These are phyloP conservation scores for Dissostichus mawsoni DNA, from an alignment of 2,113 vertebrate genomes.

Conservation along the genomic window DNA sequence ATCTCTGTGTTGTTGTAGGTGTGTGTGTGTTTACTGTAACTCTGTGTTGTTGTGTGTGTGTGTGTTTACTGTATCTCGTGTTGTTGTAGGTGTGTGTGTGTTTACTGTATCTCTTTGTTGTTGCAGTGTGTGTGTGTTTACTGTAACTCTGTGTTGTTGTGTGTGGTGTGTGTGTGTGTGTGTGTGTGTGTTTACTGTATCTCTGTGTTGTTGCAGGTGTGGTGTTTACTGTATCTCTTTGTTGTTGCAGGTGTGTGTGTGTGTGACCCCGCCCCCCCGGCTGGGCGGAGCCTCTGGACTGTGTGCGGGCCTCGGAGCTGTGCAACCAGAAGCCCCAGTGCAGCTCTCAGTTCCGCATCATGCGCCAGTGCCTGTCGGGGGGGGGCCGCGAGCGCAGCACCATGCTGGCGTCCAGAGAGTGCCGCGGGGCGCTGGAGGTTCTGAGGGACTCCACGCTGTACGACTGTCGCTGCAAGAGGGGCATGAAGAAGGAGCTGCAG, in stretches of 20 bases:
- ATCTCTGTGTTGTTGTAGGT: slow-evolving; percentile 69
- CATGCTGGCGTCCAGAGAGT: slow-evolving; percentile 95
- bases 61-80: no score
- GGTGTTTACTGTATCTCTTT: neutral
- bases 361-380: slow-evolving; percentile 95
- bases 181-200: no score
- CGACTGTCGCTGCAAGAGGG: slow-evolving; percentile 92
- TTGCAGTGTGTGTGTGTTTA: no score
- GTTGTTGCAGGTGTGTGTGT: slow-evolving; percentile 82
- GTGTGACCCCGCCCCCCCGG: slow-evolving; percentile 78
- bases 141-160: no score
- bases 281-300: slow-evolving; percentile 92
- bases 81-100: no score
- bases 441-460: slow-evolving; percentile 93
- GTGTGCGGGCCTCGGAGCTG: slow-evolving; percentile 92
- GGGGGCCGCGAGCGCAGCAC: slow-evolving; percentile 88
- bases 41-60: no score
- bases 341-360: slow-evolving; percentile 93
- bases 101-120: no score
- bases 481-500: slow-evolving; percentile 96
- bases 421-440: slow-evolving; percentile 92
- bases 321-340: slow-evolving; percentile 92
- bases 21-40: slow-evolving; percentile 72
- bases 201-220: no score
- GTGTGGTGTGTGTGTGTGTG: no score